phyloP scores from a whole-genome alignment of 2,888 invertebrate species.

The Myopa tessellatipennis region DNA sequence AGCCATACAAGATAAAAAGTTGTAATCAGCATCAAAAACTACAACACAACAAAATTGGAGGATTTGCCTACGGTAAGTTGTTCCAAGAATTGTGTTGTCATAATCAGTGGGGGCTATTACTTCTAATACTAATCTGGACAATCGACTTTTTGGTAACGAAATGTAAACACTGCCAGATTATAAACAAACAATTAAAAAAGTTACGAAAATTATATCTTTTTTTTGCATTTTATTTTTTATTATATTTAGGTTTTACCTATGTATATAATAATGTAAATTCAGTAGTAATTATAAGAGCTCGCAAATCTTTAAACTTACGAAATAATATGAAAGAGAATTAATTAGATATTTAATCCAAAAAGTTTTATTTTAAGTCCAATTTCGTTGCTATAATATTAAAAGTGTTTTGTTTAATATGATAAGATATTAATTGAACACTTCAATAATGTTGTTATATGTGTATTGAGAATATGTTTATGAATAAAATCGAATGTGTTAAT shows the following conservation, averaged over 20 bases:
- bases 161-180: too few relatives aligned
- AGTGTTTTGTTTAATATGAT: background rate
- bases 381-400: background rate
- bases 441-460: too few relatives aligned
- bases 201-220: background rate
- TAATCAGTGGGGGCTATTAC: too few relatives aligned
- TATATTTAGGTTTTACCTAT: constrained; percentile 6
- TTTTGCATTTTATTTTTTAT: background rate
- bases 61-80: too few relatives aligned
- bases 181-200: background rate
- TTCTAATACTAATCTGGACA: too few relatives aligned
- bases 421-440: background rate
- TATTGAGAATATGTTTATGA: too few relatives aligned
- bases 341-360: background rate
- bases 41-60: too few relatives aligned
- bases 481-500: too few relatives aligned
- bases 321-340: constrained; percentile 6
- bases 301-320: background rate
- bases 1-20: too few relatives aligned
- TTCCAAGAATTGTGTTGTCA: too few relatives aligned
- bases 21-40: too few relatives aligned
- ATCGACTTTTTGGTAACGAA: too few relatives aligned
- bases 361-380: background rate
- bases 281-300: constrained; percentile 1
- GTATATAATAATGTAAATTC: background rate